Base-by-base conservation (phyloP, 2,113 vertebrate species). In the Nannobrachium achirus region DNA sequence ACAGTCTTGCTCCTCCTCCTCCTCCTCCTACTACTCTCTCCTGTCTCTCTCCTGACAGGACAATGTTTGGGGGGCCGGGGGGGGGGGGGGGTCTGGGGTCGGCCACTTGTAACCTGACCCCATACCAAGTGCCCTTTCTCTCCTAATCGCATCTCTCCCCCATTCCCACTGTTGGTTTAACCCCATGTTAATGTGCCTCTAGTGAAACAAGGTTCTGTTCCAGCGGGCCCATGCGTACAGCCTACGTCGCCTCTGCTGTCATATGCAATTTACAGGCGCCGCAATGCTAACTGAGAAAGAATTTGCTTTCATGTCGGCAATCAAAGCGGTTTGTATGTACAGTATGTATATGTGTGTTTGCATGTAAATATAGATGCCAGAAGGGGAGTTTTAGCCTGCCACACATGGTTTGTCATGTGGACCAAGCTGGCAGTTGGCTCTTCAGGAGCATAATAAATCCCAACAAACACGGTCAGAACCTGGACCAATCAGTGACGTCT, bases 121-220 rank as follows among this genome's bases (percentile, higher is more conserved):
- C 16, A 55, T 16, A 55, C 39, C 62, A 53, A 14, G 56, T 11
- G 18, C 65, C 19, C 53, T n/a, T 76, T 14, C 71, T 81, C 71
- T 74, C 81, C 84, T 87, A 81, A 80, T 83, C 76, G 76, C 84
- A 84, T 83, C 82, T 76, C 78, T 56, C 66, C 77, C 64, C 76
- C 75, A 66, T 70, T 74, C 68, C 66, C 72, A 75, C 58, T 88
- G 90, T 92, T 92, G 82, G 82, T 90, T 92, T 92, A 91, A 92
- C 89, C 87, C 60, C 62, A 75, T 80, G 85, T 87, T 88, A 89
- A 89, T 86, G 73, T 76, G 79, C 11, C 62, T 44, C 4, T 65
- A 63, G 81, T 87, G 75, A 88, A 88, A 83, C 79, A 69, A 81
- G 82, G 78, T 75, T 85, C 81, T 77, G 80, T 84, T 81, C 69